Evolutionary conservation across 2,888 invertebrate genomes (phyloP).

Genomic region (Yponomeuta evonymella): DNA sequence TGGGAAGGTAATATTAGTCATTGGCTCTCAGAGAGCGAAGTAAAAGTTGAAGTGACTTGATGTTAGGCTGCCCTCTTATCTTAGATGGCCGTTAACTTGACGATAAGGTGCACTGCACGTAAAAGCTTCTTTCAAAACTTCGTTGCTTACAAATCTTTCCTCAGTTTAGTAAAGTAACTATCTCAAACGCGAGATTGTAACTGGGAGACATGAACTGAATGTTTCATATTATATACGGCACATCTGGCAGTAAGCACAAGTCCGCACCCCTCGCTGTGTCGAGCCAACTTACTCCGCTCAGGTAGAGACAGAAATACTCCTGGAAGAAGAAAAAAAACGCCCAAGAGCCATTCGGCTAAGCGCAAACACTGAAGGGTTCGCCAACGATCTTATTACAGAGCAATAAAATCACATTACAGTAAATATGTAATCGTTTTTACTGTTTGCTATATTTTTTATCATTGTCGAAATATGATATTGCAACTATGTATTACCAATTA

Average conservation of each 20-base stretch:
- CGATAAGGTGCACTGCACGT: neutral
- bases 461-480: too few relatives aligned
- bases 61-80: constrained; percentile 2
- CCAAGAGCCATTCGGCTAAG: too few relatives aligned
- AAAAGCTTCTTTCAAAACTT: neutral
- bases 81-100: neutral
- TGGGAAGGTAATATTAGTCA: constrained; percentile 30
- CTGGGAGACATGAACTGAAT: neutral
- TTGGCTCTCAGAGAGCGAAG: constrained; percentile 15
- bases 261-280: constrained; percentile 8
- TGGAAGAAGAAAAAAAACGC: neutral
- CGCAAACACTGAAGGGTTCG: too few relatives aligned
- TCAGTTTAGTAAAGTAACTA: neutral
- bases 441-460: too few relatives aligned
- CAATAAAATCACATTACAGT: too few relatives aligned
- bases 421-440: too few relatives aligned
- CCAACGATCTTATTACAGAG: too few relatives aligned
- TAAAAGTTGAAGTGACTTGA: constrained; percentile 8
- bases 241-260: constrained; percentile 14
- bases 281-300: neutral
- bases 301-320: constrained; percentile 8
- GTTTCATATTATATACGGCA: neutral
- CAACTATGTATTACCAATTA: too few relatives aligned
- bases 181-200: too few relatives aligned
- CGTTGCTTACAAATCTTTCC: neutral